These are phyloP conservation scores for Holacanthus passer DNA, from an alignment of 2,113 vertebrate genomes.

Conservation along the genomic window DNA sequence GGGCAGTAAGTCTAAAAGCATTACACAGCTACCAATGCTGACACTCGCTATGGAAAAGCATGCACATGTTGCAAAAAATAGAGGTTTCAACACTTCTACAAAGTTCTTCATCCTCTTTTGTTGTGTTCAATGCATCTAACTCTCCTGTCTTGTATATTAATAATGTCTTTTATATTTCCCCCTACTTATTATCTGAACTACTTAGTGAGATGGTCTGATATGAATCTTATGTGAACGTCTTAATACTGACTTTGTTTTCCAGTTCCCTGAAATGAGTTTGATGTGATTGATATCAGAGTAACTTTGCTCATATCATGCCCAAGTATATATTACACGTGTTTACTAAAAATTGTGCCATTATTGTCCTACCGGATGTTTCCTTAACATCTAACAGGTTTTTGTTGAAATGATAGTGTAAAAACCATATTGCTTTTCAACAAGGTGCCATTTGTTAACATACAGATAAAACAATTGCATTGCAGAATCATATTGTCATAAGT, in stretches of 20 bases:
- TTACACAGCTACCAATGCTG: background rate
- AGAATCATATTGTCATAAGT: too few species aligned
- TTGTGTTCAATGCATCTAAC: background rate
- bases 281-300: background rate
- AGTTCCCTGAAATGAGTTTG: background rate
- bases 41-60: too few species aligned
- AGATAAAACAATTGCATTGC: too few species aligned
- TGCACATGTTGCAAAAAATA: background rate
- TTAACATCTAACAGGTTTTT: background rate
- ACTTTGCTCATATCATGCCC: background rate
- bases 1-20: slow-evolving; percentile 91
- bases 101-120: background rate
- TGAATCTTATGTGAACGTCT: background rate
- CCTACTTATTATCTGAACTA: background rate
- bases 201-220: background rate
- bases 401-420: too few species aligned
- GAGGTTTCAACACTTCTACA: background rate
- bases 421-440: too few species aligned
- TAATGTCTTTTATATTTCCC: background rate
- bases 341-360: background rate
- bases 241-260: background rate
- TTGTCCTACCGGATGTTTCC: background rate
- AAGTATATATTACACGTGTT: too few species aligned
- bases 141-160: background rate
- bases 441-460: too few species aligned